Evolutionary conservation across 2,888 invertebrate genomes (phyloP), one percentile per base, ranked within the genome.

Genomic region (Apotomis capreana): DNA sequence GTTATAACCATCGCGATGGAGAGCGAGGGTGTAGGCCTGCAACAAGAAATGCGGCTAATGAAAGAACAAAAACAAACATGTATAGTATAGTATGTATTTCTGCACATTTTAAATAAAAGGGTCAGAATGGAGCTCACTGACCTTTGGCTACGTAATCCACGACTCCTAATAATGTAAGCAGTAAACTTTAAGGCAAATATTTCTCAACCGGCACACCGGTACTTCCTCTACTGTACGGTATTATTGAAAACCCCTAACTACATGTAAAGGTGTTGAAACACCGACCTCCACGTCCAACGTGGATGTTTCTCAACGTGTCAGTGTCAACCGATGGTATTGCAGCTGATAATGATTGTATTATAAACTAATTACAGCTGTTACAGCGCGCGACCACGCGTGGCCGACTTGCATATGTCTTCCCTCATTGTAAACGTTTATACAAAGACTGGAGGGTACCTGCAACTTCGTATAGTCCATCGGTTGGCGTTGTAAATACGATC

Each of bases 301-400:
- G 51, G 55, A 57, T 69, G 49, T 69, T 69, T 62, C 62, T 15
- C 62, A 69, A 69, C 26, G 26, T 40, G 5, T 40, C 40, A 40
- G 6, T 62, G 69, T 69, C 55, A 62, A 62, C 54, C 61, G 75
- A 75, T 78, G 75, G 73, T 68, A 75, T 83, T 81, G 77, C 79
- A 75, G 74, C 74, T 74, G 65, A 68, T 63, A 74, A 73, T 78
- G 77, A 51, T 69, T 62, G 57, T 62, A 57, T 62, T 55, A 51
- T 57, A 51, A 37, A n/a, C 49, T 65, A 55, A 65, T 65, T 65
- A 44, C 44, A 5, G 65, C 57, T 40, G 76, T 79, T 78, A 77
- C 57, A 67, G 44, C 61, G 75, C 65, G 72, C 77, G 73, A 62
- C 78, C 77, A 78, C 76, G 80, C 82, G 77, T 78, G 65, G 12